phyloP scores from a whole-genome alignment of 2,797 vertebrate species.

The Erpetoichthys calabaricus region DNA sequence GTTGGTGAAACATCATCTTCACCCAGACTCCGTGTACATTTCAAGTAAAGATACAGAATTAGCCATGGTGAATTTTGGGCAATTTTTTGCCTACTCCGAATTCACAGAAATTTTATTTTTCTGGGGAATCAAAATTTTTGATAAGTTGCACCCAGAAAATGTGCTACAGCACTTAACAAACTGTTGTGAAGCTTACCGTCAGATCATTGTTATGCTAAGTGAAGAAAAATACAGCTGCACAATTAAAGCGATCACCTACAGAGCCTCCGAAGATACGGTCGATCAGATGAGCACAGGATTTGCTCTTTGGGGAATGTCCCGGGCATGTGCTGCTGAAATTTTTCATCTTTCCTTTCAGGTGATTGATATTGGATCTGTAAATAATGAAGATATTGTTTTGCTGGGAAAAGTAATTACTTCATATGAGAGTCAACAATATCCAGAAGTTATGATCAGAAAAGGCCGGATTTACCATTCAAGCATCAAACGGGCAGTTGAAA shows the following conservation, averaged over 20 bases:
- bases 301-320: slow-evolving; percentile 61
- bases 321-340: slow-evolving; percentile 52
- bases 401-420: slow-evolving; percentile 47
- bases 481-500: slow-evolving; percentile 36
- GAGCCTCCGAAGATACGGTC: slow-evolving; percentile 45
- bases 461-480: slow-evolving; percentile 26
- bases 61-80: too few species aligned
- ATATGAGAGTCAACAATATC: slow-evolving; percentile 36
- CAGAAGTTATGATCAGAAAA: slow-evolving; percentile 56
- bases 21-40: slow-evolving; percentile 29
- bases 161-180: slow-evolving; percentile 41
- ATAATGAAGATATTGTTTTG: slow-evolving; percentile 43
- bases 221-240: slow-evolving; percentile 23
- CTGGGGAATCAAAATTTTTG: slow-evolving; percentile 55
- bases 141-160: slow-evolving; percentile 33
- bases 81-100: slow-evolving; percentile 21
- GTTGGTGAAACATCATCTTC: slow-evolving; percentile 43
- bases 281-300: slow-evolving; percentile 62
- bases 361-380: slow-evolving; percentile 50
- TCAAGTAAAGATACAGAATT: slow-evolving; percentile 18
- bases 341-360: slow-evolving; percentile 43
- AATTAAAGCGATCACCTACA: slow-evolving; percentile 59
- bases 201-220: slow-evolving; percentile 52
- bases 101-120: slow-evolving; percentile 54
- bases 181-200: slow-evolving; percentile 59